Evolutionary conservation across 2,888 invertebrate genomes (phyloP).

Genomic region (Carterocephalus palaemon): DNA sequence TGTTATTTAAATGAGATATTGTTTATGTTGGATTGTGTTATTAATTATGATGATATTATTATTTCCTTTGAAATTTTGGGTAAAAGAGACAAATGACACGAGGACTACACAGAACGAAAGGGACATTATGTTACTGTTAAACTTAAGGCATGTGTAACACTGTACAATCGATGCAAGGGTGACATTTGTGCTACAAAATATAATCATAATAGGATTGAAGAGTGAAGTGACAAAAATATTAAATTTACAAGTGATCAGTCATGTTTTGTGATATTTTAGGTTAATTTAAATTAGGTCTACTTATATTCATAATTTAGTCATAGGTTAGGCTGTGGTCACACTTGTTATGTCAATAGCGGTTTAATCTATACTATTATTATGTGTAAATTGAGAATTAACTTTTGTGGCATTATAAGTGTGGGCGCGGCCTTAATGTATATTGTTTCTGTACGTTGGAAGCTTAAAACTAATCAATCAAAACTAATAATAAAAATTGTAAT

Average conservation of each 20-base stretch:
- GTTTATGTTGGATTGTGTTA: no score
- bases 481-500: slow-evolving; percentile 21
- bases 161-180: background rate
- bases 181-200: background rate
- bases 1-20: slow-evolving; percentile 2
- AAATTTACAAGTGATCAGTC: slow-evolving; percentile 48
- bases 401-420: slow-evolving; percentile 10
- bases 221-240: slow-evolving; percentile 1
- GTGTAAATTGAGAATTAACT: no score
- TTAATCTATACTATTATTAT: background rate
- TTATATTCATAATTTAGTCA: slow-evolving; percentile 34
- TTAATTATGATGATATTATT: no score
- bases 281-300: slow-evolving; percentile 43
- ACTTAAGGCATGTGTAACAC: no score
- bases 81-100: no score
- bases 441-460: slow-evolving; percentile 27
- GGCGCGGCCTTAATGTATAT: background rate
- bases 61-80: no score
- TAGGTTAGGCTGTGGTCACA: slow-evolving; percentile 10
- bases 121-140: no score
- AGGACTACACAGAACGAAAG: no score
- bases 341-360: background rate
- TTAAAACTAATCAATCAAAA: slow-evolving; percentile 11
- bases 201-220: background rate
- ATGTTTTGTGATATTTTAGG: slow-evolving; percentile 70